Conservation (phyloP, 1,140 invertebrate genomes). For the Anthonomus grandis region DNA sequence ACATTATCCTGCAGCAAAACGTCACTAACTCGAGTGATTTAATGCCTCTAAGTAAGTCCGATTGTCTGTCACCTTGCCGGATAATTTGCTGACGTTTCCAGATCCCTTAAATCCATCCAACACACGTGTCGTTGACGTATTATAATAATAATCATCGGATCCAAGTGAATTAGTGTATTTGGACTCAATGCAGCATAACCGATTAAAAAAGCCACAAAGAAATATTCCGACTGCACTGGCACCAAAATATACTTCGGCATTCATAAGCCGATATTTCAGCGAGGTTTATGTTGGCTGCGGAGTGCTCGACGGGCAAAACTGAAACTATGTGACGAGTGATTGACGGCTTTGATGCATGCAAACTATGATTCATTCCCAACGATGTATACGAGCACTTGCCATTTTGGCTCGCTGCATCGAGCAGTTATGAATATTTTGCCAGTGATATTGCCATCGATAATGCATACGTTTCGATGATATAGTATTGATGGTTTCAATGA, state of each 20-base stretch:
- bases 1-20: too few relatives aligned
- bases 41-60: too few relatives aligned
- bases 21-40: too few relatives aligned
- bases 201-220: too few relatives aligned
- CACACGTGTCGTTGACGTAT: too few relatives aligned
- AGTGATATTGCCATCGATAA: conserved; percentile 5
- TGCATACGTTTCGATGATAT: conserved; percentile 1
- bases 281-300: conserved; percentile 1
- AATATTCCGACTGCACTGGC: too few relatives aligned
- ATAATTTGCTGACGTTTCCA: too few relatives aligned
- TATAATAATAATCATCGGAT: too few relatives aligned
- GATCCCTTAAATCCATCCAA: too few relatives aligned
- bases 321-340: conserved; percentile 15
- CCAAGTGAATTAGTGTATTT: too few relatives aligned
- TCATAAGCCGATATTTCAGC: conserved; percentile 12
- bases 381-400: conserved; percentile 16
- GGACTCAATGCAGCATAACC: too few relatives aligned
- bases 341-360: conserved; percentile 15
- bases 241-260: conserved; percentile 2
- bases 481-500: conserved; percentile 8
- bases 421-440: conserved; percentile 16
- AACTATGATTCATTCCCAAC: conserved; percentile 13
- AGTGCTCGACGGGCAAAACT: conserved; percentile 4
- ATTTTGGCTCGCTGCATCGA: conserved; percentile 8
- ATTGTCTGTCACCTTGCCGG: too few relatives aligned